Conservation (phyloP, 2,797 vertebrate genomes). For the Pseudochirops corinnae region DNA sequence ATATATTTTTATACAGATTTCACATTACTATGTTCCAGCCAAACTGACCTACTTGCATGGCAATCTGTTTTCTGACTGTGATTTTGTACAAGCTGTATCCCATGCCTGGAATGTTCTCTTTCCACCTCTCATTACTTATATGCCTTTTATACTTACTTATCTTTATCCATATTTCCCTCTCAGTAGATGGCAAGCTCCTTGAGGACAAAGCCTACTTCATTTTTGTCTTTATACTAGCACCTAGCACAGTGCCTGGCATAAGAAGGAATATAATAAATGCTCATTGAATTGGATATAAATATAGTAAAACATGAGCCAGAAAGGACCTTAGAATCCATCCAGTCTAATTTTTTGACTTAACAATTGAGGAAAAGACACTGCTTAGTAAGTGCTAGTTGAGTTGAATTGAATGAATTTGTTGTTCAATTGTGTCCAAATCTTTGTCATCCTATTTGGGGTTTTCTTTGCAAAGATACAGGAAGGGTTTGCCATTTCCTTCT, state of each 20-base stretch:
- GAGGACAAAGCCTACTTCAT: not conserved
- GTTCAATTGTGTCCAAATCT: not conserved
- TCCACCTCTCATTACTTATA: not conserved
- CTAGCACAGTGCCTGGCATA: not conserved
- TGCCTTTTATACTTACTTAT: not conserved
- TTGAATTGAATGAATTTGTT: not conserved
- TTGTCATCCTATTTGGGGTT: not conserved
- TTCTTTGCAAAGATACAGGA: not conserved
- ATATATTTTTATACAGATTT: not conserved
- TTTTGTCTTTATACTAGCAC: not conserved
- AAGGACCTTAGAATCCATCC: not conserved
- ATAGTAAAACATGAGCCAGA: not conserved
- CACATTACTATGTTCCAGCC: not conserved
- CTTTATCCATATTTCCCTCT: not conserved
- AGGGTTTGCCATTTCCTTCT: not conserved
- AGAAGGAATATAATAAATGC: not conserved
- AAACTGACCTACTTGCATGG: not conserved
- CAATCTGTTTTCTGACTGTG: not conserved
- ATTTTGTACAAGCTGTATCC: not conserved
- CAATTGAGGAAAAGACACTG: not conserved
- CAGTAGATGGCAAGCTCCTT: not conserved
- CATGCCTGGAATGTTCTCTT: not conserved
- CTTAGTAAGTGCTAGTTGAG: not conserved
- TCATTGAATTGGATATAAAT: not conserved
- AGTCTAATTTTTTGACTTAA: not conserved